phyloP scores from a whole-genome alignment of 2,888 invertebrate genomes.

The Vesta saturnalis region DNA sequence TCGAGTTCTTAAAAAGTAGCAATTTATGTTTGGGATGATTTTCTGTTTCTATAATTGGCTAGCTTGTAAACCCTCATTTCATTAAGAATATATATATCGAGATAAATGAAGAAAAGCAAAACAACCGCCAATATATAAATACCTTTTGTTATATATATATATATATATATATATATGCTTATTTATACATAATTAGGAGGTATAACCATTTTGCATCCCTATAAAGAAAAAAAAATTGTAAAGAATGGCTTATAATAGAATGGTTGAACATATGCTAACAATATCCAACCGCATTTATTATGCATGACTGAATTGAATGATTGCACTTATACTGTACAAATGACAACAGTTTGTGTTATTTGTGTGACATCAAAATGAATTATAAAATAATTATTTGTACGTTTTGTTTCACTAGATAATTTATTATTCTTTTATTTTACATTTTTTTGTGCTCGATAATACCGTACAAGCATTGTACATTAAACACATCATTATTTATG shows the following conservation, averaged over 20 bases:
- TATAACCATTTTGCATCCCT: neutral
- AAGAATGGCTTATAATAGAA: constrained; percentile 31
- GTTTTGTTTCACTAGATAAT: constrained; percentile 36
- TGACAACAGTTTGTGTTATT: constrained; percentile 41
- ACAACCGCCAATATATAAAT: constrained; percentile 26
- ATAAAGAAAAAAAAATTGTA: neutral
- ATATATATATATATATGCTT: too few relatives aligned
- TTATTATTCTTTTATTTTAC: constrained; percentile 34
- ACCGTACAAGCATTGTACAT: constrained; percentile 31
- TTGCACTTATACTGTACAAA: constrained; percentile 38
- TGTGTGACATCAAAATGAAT: constrained; percentile 42
- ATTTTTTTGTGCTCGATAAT: constrained; percentile 35
- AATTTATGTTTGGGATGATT: constrained; percentile 45
- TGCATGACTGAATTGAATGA: constrained; percentile 43
- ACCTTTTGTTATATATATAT: constrained; percentile 11
- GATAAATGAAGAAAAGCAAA: constrained; percentile 17
- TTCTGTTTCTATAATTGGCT: constrained; percentile 55
- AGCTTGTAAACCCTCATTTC: constrained; percentile 39
- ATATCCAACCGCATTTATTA: constrained; percentile 37
- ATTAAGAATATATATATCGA: constrained; percentile 33
- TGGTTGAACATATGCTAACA: constrained; percentile 37
- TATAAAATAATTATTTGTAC: constrained; percentile 40
- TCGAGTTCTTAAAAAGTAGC: constrained; percentile 52
- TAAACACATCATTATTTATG: constrained; percentile 33
- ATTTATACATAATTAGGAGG: constrained; percentile 10